Percentiles rank a stretch among this genome's conserved stretches.
Evolutionary conservation across 1,140 invertebrate genomes (phyloP).

Genomic region (Drosophila albomicans): DNA sequence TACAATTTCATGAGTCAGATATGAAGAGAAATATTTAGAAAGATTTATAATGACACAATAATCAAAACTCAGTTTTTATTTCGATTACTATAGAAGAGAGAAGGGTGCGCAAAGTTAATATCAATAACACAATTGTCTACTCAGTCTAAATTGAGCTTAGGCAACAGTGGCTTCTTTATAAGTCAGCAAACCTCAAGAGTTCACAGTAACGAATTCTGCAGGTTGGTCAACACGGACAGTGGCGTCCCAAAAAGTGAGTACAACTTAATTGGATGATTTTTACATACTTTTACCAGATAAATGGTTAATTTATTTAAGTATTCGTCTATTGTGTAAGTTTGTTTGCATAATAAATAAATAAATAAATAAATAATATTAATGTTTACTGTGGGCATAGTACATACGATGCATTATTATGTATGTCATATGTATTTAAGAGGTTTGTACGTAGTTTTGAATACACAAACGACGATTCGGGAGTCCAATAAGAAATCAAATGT

Average conservation of each 20-base stretch:
- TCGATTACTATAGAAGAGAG: too few species aligned
- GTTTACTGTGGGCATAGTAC: slow-evolving; percentile 4
- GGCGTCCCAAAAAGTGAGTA: not conserved
- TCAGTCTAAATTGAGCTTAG: too few species aligned
- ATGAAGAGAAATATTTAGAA: too few species aligned
- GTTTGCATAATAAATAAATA: slow-evolving; percentile 31
- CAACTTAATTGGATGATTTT: not conserved
- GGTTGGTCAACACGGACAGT: too few species aligned
- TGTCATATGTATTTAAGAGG: slow-evolving; percentile 25
- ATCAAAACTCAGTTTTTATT: too few species aligned
- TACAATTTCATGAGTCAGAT: too few species aligned
- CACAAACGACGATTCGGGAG: slow-evolving; percentile 79
- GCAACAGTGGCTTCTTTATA: too few species aligned
- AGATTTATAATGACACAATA: too few species aligned
- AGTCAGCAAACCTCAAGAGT: too few species aligned
- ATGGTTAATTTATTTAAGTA: slow-evolving; percentile 29
- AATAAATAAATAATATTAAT: slow-evolving; percentile 39
- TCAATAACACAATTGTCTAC: too few species aligned
- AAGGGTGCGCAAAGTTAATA: too few species aligned
- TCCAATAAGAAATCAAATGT: slow-evolving; percentile 77
- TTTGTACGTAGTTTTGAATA: slow-evolving; percentile 47
- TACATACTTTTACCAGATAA: slow-evolving; percentile 31
- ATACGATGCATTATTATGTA: not conserved
- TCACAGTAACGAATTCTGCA: too few species aligned
- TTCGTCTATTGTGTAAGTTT: slow-evolving; percentile 21